Evolutionary conservation across 2,888 invertebrate genomes (phyloP).

Genomic region (Polia nebulosa): DNA sequence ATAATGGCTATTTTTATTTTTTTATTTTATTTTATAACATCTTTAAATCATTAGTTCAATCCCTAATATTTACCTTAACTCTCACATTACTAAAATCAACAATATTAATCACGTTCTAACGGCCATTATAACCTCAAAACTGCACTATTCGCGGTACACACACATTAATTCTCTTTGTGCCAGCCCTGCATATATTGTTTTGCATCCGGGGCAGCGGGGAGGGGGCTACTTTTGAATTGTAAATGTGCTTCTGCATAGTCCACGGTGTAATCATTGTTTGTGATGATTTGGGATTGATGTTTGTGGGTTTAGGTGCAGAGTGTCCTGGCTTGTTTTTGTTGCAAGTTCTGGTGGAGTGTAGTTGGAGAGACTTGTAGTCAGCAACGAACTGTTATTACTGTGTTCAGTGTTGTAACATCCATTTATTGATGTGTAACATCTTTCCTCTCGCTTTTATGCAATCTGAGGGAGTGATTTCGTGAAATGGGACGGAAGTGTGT

Average conservation of each 20-base stretch:
- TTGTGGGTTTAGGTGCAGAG: constrained; percentile 27
- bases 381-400: too few relatives aligned
- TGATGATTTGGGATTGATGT: constrained; percentile 55
- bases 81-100: background rate
- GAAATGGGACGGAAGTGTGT: too few relatives aligned
- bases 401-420: too few relatives aligned
- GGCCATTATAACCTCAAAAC: constrained; percentile 40
- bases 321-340: background rate
- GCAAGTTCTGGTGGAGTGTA: background rate
- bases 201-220: constrained; percentile 31
- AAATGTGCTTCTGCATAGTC: constrained; percentile 65
- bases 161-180: constrained; percentile 55
- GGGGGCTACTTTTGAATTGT: constrained; percentile 66
- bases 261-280: constrained; percentile 58
- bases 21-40: too few relatives aligned
- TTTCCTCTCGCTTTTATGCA: too few relatives aligned
- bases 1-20: too few relatives aligned
- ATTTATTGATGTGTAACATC: too few relatives aligned
- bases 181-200: constrained; percentile 64
- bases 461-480: too few relatives aligned
- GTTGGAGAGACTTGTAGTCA: too few relatives aligned
- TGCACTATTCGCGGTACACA: constrained; percentile 9
- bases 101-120: constrained; percentile 11
- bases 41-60: background rate
- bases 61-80: background rate